Percentiles rank a stretch among this genome's conserved stretches.
Evolutionary conservation across 1,140 invertebrate genomes (phyloP).

Genomic region (Ericerus pela): DNA sequence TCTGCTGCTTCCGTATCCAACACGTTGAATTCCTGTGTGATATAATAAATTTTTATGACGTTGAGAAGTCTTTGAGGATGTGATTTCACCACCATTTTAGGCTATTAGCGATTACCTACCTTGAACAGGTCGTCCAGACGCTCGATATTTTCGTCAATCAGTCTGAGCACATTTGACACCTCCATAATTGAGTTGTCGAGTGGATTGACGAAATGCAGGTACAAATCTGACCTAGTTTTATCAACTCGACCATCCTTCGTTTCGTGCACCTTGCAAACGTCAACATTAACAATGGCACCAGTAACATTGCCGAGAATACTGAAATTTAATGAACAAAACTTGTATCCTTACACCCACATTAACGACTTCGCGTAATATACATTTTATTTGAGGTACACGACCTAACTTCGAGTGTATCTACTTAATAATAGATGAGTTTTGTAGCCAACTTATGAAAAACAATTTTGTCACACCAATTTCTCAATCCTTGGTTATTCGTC

Average conservation of each 20-base stretch:
- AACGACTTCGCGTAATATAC: too few relatives aligned
- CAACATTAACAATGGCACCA: constrained; percentile 80
- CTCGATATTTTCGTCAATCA: constrained; percentile 84
- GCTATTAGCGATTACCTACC: constrained; percentile 30
- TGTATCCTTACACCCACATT: too few relatives aligned
- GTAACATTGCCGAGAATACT: constrained; percentile 70
- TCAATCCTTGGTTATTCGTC: not conserved
- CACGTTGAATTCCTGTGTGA: constrained; percentile 63
- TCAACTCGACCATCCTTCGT: constrained; percentile 84
- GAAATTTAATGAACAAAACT: too few relatives aligned
- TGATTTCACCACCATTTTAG: too few relatives aligned
- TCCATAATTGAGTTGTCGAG: constrained; percentile 82
- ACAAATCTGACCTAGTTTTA: constrained; percentile 84
- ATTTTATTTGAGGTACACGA: too few relatives aligned
- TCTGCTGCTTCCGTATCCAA: constrained; percentile 73
- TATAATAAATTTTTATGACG: not conserved
- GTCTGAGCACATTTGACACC: constrained; percentile 60
- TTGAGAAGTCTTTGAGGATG: not conserved
- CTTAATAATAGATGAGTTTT: too few relatives aligned
- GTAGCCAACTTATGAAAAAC: too few relatives aligned
- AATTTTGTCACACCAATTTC: too few relatives aligned
- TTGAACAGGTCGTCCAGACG: constrained; percentile 77
- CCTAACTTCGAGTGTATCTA: too few relatives aligned
- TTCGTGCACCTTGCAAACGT: constrained; percentile 82
- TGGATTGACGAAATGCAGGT: constrained; percentile 78